Evolutionary conservation across 1,140 invertebrate species (phyloP), one percentile per base, ranked within the genome.

Genomic region (Drosophila orena): DNA sequence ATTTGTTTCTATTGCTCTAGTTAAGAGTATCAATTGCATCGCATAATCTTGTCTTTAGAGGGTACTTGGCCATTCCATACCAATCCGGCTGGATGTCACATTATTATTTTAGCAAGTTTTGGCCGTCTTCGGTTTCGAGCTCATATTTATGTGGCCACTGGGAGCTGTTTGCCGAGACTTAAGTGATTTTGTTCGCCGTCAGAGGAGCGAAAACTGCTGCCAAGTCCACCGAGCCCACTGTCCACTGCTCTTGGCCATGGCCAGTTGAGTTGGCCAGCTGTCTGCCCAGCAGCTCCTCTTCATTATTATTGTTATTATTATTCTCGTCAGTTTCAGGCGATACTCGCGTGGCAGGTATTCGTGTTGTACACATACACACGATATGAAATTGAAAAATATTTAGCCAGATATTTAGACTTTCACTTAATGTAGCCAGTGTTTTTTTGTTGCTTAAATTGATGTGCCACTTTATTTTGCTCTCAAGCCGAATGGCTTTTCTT

Each of bases 81-180:
- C 3, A 0, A 30, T 10, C 17, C 12, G 17, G 17, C 40, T 42
- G n/a, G 3, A 4, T 20, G 6, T 17, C 22, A n/a, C 6, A 20
- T 44, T 68, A 68, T 68, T 42, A 27, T 46, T 43, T 27, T 34
- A 8, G 46, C 47, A 15, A 38, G 17, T 52, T 37, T 20, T 20
- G 14, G 55, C n/a, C 49, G 64, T 49, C 65, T 68, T 61, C 35
- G 65, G 70, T 62, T 80, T 59, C 46, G 54, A 79, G 78, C 55
- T 79, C 78, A 88, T 88, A 81, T 86, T 86, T 86, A 86, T 86
- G 78, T 76, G 79, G 71, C 83, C 75, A 69, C 50, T 88, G 83
- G 83, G 83, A 86, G 78, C 78, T 73, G 83, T 86, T 88, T 78
- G 64, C 79, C 52, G 56, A 61, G 78, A 57, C 83, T 81, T 88